These are phyloP conservation scores for Sula dactylatra DNA, from an alignment of 2,113 vertebrate genomes.

Conservation along the genomic window DNA sequence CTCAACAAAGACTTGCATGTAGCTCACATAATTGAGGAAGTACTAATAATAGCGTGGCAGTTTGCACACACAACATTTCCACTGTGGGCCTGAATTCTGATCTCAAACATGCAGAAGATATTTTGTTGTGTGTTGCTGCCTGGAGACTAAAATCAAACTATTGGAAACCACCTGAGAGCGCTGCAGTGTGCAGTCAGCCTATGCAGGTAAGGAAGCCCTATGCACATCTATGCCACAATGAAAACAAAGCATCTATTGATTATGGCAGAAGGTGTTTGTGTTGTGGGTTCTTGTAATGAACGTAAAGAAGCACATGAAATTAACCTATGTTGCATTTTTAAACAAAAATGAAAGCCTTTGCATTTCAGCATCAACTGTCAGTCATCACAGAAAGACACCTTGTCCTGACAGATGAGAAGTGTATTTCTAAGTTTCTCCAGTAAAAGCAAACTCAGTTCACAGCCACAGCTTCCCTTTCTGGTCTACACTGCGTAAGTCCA, in stretches of 20 bases:
- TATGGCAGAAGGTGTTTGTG: neutral
- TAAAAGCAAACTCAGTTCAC: neutral
- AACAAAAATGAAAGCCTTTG: neutral
- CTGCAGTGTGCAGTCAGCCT: neutral
- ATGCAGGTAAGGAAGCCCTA: neutral
- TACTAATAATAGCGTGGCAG: conserved; percentile 41
- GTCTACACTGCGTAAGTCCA: accelerated
- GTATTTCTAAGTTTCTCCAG: neutral
- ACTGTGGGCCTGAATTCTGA: conserved; percentile 38
- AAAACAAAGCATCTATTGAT: neutral
- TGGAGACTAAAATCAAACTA: neutral
- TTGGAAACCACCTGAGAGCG: neutral
- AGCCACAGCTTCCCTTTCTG: neutral
- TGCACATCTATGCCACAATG: neutral
- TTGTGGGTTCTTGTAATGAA: neutral
- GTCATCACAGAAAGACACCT: neutral
- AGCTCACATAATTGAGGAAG: conserved; percentile 63
- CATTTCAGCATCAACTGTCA: neutral
- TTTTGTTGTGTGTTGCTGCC: neutral
- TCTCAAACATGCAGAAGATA: conserved; percentile 31
- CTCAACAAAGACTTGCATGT: conserved; percentile 45
- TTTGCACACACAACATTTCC: conserved; percentile 62
- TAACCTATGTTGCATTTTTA: neutral
- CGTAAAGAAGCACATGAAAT: neutral
- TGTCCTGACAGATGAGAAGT: neutral